Conservation (phyloP, 2,113 vertebrate genomes). For the Octodon degus region DNA sequence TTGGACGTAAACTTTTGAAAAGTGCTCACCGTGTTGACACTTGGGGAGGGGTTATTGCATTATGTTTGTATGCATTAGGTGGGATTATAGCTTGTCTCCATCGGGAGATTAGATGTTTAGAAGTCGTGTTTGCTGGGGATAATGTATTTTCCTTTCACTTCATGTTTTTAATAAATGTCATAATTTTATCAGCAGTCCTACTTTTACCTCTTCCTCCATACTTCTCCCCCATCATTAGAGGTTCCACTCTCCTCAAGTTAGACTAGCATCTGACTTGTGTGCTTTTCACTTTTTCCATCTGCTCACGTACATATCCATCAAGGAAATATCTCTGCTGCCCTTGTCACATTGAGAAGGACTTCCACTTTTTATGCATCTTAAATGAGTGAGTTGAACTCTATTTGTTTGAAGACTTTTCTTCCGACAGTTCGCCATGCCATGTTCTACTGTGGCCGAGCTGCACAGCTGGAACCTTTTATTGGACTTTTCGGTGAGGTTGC, state of each 20-base stretch:
- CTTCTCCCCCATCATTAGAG: no score
- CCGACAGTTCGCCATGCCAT: background rate
- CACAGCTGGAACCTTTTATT: background rate
- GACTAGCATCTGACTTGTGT: background rate
- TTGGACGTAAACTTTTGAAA: background rate
- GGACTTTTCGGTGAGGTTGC: background rate
- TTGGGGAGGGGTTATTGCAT: background rate
- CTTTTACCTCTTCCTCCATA: background rate
- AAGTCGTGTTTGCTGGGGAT: background rate
- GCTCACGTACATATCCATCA: background rate
- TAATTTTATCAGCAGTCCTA: background rate
- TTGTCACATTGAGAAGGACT: background rate
- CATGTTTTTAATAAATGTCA: background rate
- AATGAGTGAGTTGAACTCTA: background rate
- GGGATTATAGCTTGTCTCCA: background rate
- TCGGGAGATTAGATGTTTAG: background rate
- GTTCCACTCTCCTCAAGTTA: background rate
- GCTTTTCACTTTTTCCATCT: background rate
- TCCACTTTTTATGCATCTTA: background rate
- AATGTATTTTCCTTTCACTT: background rate
- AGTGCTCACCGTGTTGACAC: background rate
- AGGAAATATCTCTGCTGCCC: background rate
- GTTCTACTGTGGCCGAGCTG: background rate
- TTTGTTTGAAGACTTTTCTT: background rate
- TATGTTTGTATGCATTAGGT: background rate